Conservation (phyloP, 2,888 invertebrate genomes). For the Oxystoma pomonae region DNA sequence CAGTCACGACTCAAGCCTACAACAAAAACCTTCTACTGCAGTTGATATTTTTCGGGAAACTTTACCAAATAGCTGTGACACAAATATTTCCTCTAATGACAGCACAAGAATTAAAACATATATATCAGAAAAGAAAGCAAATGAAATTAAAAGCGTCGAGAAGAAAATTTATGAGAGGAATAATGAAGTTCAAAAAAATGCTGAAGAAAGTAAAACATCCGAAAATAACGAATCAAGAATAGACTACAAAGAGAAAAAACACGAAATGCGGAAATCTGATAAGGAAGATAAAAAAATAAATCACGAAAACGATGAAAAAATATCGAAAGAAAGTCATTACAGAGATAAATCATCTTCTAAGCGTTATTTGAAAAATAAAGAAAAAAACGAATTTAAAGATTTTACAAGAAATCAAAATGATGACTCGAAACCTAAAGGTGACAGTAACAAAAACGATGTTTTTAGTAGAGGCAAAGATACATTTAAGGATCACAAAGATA, state of each 20-base stretch:
- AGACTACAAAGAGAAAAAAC: not conserved
- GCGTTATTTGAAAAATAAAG: constrained; percentile 40
- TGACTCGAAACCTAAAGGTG: constrained; percentile 9
- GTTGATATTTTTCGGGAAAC: constrained; percentile 61
- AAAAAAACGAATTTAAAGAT: constrained; percentile 41
- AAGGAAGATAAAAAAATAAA: constrained; percentile 16
- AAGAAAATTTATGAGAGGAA: constrained; percentile 14
- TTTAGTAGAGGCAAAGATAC: constrained; percentile 27
- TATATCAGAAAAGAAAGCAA: constrained; percentile 31
- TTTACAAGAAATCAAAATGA: constrained; percentile 17
- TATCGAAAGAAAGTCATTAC: constrained; percentile 35
- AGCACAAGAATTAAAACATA: constrained; percentile 45
- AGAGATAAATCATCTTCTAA: constrained; percentile 35
- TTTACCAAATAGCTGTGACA: constrained; percentile 44
- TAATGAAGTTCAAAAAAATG: constrained; percentile 15
- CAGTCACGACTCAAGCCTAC: constrained; percentile 49
- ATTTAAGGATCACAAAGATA: constrained; percentile 26
- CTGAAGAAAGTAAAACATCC: too few species aligned
- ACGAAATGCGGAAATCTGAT: constrained; percentile 20
- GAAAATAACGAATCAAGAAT: constrained; percentile 18
- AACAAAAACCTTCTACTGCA: constrained; percentile 46
- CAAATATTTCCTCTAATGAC: constrained; percentile 52
- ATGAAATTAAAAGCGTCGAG: constrained; percentile 12
- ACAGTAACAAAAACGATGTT: constrained; percentile 11
- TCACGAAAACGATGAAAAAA: constrained; percentile 23